A percentile compares a stretch with the other conserved stretches of the same genome.
Conservation (phyloP, 2,888 invertebrate species). For the Pammene aurita region DNA sequence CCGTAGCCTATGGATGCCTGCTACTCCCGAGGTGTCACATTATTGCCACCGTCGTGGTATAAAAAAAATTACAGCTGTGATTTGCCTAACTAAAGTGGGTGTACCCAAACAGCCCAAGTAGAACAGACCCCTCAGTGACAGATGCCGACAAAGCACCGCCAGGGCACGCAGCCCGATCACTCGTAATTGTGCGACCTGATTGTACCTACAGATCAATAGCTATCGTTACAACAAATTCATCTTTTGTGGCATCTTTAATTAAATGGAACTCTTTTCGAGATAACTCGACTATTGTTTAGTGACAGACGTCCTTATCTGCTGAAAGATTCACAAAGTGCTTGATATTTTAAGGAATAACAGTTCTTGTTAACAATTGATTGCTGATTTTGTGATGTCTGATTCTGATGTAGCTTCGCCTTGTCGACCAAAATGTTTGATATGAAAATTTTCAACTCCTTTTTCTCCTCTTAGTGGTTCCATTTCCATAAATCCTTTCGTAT, state of each 20-base stretch:
- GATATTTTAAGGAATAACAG: not conserved
- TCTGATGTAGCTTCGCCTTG: not conserved
- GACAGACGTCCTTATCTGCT: constrained; percentile 36
- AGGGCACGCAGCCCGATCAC: constrained; percentile 66
- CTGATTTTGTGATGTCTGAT: not conserved
- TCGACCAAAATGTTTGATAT: no score
- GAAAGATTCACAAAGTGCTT: constrained; percentile 11
- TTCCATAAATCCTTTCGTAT: no score
- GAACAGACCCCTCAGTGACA: constrained; percentile 66
- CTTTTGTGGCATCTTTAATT: constrained; percentile 67
- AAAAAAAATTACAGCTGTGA: no score
- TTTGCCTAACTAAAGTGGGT: not conserved
- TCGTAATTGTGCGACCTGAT: constrained; percentile 83
- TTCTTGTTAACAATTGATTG: not conserved
- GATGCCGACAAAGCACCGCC: constrained; percentile 77
- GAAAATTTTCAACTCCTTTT: no score
- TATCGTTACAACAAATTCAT: constrained; percentile 75
- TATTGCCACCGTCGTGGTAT: no score
- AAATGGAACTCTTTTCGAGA: constrained; percentile 64
- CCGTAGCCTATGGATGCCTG: no score
- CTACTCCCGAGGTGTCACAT: no score
- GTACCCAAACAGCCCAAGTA: constrained; percentile 48
- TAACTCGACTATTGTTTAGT: constrained; percentile 44
- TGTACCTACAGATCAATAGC: constrained; percentile 75
- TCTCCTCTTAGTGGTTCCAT: no score